These are phyloP conservation scores for Orchesella cincta DNA, from an alignment of 1,140 invertebrate genomes.

Conservation along the genomic window DNA sequence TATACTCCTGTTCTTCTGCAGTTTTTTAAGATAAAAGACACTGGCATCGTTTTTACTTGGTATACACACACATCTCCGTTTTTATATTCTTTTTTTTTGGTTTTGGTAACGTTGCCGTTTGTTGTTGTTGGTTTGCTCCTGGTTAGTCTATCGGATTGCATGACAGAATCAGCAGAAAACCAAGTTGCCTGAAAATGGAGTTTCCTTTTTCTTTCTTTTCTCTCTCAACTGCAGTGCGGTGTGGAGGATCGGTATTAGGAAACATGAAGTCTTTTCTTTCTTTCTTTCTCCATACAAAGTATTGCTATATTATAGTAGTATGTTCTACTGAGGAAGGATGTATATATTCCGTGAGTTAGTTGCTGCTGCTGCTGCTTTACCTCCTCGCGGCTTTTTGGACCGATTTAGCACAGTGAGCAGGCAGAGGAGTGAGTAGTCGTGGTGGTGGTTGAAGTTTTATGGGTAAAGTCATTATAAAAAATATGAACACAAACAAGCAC, in stretches of 20 bases:
- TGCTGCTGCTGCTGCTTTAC: slow-evolving; percentile 16
- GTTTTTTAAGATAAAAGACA: too few species aligned
- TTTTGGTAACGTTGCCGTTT: slow-evolving; percentile 16
- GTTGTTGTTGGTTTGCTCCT: slow-evolving; percentile 3
- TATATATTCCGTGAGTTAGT: not conserved
- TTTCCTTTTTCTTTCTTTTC: slow-evolving; percentile 6
- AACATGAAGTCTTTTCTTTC: slow-evolving; percentile 27
- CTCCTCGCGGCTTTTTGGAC: slow-evolving; percentile 26
- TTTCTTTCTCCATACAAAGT: not conserved
- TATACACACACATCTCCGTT: too few species aligned
- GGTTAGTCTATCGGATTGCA: slow-evolving; percentile 22
- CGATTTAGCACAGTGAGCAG: slow-evolving; percentile 22
- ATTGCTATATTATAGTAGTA: too few species aligned
- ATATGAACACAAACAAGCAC: slow-evolving; percentile 45
- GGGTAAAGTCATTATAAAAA: slow-evolving; percentile 40
- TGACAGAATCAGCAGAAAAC: slow-evolving; percentile 17
- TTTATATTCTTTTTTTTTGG: not conserved
- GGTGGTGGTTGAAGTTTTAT: slow-evolving; percentile 31
- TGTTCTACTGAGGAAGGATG: not conserved
- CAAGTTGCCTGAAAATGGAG: slow-evolving; percentile 16
- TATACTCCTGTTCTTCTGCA: too few species aligned
- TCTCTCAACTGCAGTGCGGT: slow-evolving; percentile 9
- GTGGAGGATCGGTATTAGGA: not conserved
- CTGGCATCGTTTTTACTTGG: slow-evolving; percentile 16
- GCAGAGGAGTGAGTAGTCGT: not conserved